phyloP scores from a whole-genome alignment of 2,888 invertebrate species.

The Aphodius granarius region DNA sequence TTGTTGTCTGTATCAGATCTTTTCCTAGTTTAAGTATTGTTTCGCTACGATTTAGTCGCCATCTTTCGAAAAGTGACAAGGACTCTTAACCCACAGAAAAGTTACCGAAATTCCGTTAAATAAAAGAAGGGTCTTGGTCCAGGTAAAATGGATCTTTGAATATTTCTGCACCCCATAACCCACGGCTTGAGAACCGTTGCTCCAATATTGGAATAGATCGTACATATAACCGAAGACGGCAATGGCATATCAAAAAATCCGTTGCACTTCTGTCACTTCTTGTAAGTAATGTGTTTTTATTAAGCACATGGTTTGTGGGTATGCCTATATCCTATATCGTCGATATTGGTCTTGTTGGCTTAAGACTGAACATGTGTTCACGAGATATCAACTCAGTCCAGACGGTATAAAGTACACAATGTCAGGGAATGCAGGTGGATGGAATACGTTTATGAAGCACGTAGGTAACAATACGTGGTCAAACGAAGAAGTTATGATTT shows the following conservation, averaged over 20 bases:
- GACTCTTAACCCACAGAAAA: no score
- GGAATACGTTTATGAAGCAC: not conserved
- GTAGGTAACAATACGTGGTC: not conserved
- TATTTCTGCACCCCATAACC: not conserved
- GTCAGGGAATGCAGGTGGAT: not conserved
- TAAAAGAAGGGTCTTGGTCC: slow-evolving; percentile 2
- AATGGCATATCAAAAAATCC: not conserved
- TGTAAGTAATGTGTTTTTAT: no score
- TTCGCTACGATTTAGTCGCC: no score
- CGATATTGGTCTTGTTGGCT: not conserved
- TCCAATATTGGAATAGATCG: not conserved
- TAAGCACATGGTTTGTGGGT: not conserved
- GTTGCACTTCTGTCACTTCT: not conserved
- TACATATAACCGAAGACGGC: not conserved
- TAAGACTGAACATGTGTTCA: not conserved
- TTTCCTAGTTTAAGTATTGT: no score
- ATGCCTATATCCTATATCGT: not conserved
- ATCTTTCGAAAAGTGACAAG: not conserved
- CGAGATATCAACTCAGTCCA: not conserved
- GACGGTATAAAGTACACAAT: not conserved
- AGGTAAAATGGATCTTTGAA: slow-evolving; percentile 2
- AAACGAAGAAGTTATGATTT: not conserved
- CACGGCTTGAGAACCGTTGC: not conserved
- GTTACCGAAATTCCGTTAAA: not conserved
- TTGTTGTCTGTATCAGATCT: no score